Evolutionary conservation across 2,888 invertebrate species (phyloP).

Genomic region (Formica aserva): DNA sequence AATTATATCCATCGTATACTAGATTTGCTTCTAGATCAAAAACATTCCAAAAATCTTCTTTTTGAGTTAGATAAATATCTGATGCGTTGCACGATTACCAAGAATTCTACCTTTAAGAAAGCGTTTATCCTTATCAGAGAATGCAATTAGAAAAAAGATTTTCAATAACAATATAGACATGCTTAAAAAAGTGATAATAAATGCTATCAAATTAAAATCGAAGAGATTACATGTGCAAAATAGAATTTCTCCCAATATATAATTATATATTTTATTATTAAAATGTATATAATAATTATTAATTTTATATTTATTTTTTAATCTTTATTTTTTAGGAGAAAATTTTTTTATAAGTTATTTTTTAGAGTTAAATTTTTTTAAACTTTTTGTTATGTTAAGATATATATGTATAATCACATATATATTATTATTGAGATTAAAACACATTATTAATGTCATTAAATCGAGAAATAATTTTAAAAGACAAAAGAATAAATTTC

Average conservation of each 20-base stretch:
- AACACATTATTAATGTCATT: background rate
- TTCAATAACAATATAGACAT: background rate
- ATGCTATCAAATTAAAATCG: background rate
- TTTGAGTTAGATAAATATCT: conserved; percentile 4
- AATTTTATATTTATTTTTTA: no score
- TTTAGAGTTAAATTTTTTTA: no score
- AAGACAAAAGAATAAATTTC: background rate
- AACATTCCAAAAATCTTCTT: background rate
- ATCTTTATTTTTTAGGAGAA: no score
- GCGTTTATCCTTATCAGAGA: background rate
- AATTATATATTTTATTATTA: background rate
- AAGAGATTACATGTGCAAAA: background rate
- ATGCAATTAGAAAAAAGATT: background rate
- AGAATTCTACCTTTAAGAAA: background rate
- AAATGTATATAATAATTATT: no score
- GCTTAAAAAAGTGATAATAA: background rate
- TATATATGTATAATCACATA: no score
- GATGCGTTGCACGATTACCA: background rate
- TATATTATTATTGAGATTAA: background rate
- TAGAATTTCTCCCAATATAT: background rate
- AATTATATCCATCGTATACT: conserved; percentile 36
- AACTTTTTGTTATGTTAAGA: no score
- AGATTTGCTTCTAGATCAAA: background rate
- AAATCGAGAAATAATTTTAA: background rate
- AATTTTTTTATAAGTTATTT: no score